Evolutionary conservation across 2,888 invertebrate species (phyloP).

Genomic region (Chalcis sispes): DNA sequence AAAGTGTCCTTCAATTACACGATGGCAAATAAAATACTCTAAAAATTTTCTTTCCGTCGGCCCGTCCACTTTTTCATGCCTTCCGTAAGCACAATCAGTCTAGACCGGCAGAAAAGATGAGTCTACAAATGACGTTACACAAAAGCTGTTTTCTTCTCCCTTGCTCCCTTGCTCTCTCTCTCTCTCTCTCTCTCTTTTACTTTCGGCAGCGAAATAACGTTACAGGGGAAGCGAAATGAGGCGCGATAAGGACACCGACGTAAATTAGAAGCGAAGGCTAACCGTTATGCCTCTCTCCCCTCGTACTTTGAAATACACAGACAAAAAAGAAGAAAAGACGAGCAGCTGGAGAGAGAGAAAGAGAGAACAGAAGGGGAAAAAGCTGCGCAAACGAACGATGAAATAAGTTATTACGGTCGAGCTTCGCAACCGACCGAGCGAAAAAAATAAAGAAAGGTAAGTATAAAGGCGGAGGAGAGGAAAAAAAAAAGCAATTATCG

Average conservation of each 20-base stretch:
- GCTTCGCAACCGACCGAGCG: neutral
- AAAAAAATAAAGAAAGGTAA: neutral
- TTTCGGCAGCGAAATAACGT: no score
- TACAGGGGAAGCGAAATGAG: conserved; percentile 19
- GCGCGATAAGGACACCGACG: conserved; percentile 21
- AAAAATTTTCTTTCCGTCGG: conserved; percentile 6
- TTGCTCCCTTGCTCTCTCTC: no score
- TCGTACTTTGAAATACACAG: no score
- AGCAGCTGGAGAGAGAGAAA: no score
- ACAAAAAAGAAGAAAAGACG: conserved; percentile 27
- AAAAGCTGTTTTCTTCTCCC: conserved; percentile 6
- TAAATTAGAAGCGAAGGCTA: conserved; percentile 26
- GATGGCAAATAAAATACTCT: conserved; percentile 8
- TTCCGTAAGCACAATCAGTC: neutral
- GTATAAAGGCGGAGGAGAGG: neutral
- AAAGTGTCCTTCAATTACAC: no score
- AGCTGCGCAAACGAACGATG: neutral
- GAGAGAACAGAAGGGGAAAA: neutral
- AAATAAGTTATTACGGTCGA: conserved; percentile 43
- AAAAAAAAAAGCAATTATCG: conserved; percentile 46
- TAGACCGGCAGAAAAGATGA: neutral
- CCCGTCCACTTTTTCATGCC: neutral
- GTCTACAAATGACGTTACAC: conserved; percentile 13
- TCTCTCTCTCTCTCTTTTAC: no score
- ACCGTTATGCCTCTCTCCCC: neutral